Evolutionary conservation across 2,888 invertebrate genomes (phyloP).

Genomic region (Lordiphosa andalusiaca): DNA sequence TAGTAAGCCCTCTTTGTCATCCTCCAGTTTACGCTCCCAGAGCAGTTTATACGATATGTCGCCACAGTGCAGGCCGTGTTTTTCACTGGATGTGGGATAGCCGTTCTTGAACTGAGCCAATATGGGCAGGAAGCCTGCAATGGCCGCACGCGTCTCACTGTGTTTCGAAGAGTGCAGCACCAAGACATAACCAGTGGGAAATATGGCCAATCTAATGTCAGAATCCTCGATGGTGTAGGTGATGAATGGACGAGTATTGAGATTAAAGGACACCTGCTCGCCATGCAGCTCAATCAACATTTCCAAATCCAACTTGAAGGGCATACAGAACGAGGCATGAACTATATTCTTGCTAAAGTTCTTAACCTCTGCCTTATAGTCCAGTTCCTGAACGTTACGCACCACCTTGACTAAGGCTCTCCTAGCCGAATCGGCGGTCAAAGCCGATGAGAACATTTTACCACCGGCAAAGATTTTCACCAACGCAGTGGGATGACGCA

Average conservation of each 20-base stretch:
- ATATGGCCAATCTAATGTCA: slow-evolving; percentile 45
- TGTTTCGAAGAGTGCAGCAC: slow-evolving; percentile 44
- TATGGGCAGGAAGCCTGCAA: slow-evolving; percentile 46
- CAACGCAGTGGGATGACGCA: slow-evolving; percentile 41
- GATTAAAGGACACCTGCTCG: slow-evolving; percentile 29
- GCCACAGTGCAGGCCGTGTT: slow-evolving; percentile 18
- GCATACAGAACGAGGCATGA: slow-evolving; percentile 51
- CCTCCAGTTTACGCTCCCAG: slow-evolving; percentile 56
- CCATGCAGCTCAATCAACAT: slow-evolving; percentile 28
- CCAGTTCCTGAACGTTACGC: slow-evolving; percentile 41
- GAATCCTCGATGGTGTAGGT: slow-evolving; percentile 39
- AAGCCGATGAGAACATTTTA: slow-evolving; percentile 30
- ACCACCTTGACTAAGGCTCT: slow-evolving; percentile 36
- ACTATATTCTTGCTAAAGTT: slow-evolving; percentile 42
- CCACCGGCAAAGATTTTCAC: slow-evolving; percentile 39
- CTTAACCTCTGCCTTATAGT: slow-evolving; percentile 39
- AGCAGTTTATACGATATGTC: slow-evolving; percentile 51
- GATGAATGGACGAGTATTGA: slow-evolving; percentile 38
- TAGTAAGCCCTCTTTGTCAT: slow-evolving; percentile 43
- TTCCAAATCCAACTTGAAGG: slow-evolving; percentile 50
- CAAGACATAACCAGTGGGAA: slow-evolving; percentile 51
- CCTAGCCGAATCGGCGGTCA: slow-evolving; percentile 38
- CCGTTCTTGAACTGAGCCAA: slow-evolving; percentile 42
- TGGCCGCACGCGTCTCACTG: slow-evolving; percentile 46
- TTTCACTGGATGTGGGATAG: slow-evolving; percentile 35